Base-by-base conservation (phyloP, 1,140 invertebrate species). In the Chrysomallon squamiferum region DNA sequence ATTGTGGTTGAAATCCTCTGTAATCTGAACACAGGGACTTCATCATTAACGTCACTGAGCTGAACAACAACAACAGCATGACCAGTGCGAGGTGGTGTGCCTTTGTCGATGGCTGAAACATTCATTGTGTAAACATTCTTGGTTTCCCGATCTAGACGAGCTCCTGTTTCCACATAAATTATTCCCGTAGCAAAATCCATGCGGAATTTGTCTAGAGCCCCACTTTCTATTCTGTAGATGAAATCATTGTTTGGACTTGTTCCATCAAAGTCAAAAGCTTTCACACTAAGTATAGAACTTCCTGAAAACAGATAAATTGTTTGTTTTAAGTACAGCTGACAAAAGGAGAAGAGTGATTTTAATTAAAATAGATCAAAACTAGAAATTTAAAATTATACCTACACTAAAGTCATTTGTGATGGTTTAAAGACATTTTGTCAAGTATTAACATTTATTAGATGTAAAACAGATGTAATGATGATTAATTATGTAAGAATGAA, bases 171-270 rank as follows among this genome's bases (percentile, higher is more conserved):
- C 45, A 80, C 75, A 25, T 35, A 49, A 7, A 78, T 64, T 20
- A 68, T 66, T 15, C 77, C 77, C 1, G 75, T 74, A 52, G 54
- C 63, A 54, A 77, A 73, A 60, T 80, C 67, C 29, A 80, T 76
- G 20, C 73, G 62, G 56, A 80, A 80, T 49, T 80, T 78, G 60
- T 80, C 78, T 30, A 74, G 58, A 0, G 74, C 72, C 9, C 76
- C 74, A 62, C 61, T 76, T 49, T 76, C 76, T 45, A 80, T 80
- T 32, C 78, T 63, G 63, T 78, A 80, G 27, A 78, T 69, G 35
- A 76, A 71, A 32, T 78, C 68, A 58, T 78, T 78, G 57, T 80
- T 80, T 3, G 74, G 78, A 50, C 52, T 65, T 5, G 70, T 74
- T n/a, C 66, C 71, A 62, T 80, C 76, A 25, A 59, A 27, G 63